Conservation (phyloP, 2,888 invertebrate genomes). For the Erebia palarica region DNA sequence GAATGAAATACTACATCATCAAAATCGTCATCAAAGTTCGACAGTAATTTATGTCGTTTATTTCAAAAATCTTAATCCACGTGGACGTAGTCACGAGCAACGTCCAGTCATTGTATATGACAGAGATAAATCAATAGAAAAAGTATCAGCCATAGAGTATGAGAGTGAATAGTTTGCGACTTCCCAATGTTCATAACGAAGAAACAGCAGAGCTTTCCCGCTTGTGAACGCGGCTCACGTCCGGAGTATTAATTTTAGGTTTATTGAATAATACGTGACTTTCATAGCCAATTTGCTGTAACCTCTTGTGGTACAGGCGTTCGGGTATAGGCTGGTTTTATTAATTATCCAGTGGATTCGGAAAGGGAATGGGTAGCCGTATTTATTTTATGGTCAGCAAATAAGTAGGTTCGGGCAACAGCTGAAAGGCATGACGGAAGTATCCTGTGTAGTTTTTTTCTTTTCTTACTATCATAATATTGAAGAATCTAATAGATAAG, state of each 20-base stretch:
- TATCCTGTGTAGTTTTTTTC: background rate
- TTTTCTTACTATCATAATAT: too few relatives aligned
- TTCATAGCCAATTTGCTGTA: conserved; percentile 63
- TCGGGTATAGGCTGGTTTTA: conserved; percentile 20
- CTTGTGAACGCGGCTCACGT: conserved; percentile 64
- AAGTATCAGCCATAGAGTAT: conserved; percentile 7
- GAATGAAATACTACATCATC: too few relatives aligned
- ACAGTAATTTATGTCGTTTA: too few relatives aligned
- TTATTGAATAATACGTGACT: conserved; percentile 78
- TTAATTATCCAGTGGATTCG: conserved; percentile 7
- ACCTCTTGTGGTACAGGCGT: conserved; percentile 49
- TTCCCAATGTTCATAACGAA: conserved; percentile 58
- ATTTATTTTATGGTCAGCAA: background rate
- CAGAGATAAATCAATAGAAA: too few relatives aligned
- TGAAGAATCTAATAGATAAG: too few relatives aligned
- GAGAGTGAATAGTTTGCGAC: conserved; percentile 29
- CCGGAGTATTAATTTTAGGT: conserved; percentile 74
- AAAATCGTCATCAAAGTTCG: too few relatives aligned
- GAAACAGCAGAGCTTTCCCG: conserved; percentile 58
- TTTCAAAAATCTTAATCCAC: too few relatives aligned
- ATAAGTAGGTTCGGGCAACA: background rate
- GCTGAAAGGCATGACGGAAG: background rate
- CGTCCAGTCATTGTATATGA: too few relatives aligned
- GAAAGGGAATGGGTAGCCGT: background rate
- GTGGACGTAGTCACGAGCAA: too few relatives aligned